Percentiles rank a stretch among this genome's conserved stretches.
These are phyloP conservation scores for Bactericera cockerelli DNA, from an alignment of 1,140 invertebrate genomes.

Conservation along the genomic window DNA sequence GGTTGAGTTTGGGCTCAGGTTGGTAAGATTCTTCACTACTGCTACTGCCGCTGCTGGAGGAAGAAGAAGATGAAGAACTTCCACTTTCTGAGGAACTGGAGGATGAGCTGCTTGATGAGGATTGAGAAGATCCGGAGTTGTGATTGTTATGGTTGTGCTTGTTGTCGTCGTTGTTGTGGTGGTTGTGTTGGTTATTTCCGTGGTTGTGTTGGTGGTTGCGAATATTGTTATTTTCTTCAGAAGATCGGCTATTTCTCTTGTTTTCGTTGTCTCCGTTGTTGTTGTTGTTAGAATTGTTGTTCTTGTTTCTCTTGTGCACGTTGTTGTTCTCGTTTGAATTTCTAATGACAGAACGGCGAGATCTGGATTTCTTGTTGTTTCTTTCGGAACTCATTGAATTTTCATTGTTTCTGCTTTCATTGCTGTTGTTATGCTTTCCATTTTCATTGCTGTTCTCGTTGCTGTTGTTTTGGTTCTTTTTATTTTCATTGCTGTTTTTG, in stretches of 20 bases:
- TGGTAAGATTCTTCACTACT: conserved; percentile 26
- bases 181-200: conserved; percentile 32
- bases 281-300: conserved; percentile 4
- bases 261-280: conserved; percentile 10
- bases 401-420: neutral
- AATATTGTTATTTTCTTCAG: conserved; percentile 21
- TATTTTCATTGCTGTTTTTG: neutral
- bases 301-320: neutral
- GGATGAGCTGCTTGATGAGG: neutral
- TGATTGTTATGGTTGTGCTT: conserved; percentile 34
- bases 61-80: neutral
- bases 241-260: too few relatives aligned
- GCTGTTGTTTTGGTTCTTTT: conserved; percentile 17
- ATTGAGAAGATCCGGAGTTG: conserved; percentile 24
- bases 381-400: conserved; percentile 9
- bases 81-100: neutral
- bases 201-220: conserved; percentile 27
- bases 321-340: conserved; percentile 13
- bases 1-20: conserved; percentile 30
- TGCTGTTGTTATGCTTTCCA: neutral
- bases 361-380: conserved; percentile 9
- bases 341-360: conserved; percentile 9
- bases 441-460: conserved; percentile 12
- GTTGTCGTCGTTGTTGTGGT: conserved; percentile 35
- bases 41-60: conserved; percentile 15